A percentile compares a stretch with the other conserved stretches of the same genome.
Conservation (phyloP, 2,113 vertebrate species). For the Xyliphius kryptos region DNA sequence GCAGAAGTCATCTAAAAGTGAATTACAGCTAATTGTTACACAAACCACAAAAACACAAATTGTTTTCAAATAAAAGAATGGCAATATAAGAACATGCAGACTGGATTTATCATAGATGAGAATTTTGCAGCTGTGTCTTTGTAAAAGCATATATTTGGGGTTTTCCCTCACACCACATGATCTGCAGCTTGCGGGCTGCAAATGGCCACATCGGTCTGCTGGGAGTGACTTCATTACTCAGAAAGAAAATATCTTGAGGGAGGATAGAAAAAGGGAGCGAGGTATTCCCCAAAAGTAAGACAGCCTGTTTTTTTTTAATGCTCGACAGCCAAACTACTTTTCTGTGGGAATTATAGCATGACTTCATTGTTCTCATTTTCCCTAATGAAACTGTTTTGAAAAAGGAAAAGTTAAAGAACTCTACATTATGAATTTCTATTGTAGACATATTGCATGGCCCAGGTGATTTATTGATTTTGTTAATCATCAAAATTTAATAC, state of each 20-base stretch:
- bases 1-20: too few relatives aligned
- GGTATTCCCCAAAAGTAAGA: conserved; percentile 39
- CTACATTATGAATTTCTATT: too few relatives aligned
- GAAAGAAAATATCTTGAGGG: conserved; percentile 45
- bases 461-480: too few relatives aligned
- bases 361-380: conserved; percentile 27
- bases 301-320: neutral
- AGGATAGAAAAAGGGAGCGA: conserved; percentile 30
- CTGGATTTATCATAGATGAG: too few relatives aligned
- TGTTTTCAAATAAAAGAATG: too few relatives aligned
- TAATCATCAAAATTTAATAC: too few relatives aligned
- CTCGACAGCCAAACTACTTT: conserved; percentile 36
- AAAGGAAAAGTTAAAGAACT: too few relatives aligned
- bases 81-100: too few relatives aligned
- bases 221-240: conserved; percentile 49
- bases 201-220: conserved; percentile 47
- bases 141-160: conserved; percentile 11
- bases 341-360: conserved; percentile 34
- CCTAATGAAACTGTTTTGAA: too few relatives aligned
- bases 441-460: too few relatives aligned
- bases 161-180: conserved; percentile 36
- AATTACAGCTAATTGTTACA: too few relatives aligned
- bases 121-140: conserved; percentile 8
- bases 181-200: conserved; percentile 44
- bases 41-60: too few relatives aligned